Base-by-base conservation (phyloP, 2,797 vertebrate genomes). In the Urosaurus nigricauda region DNA sequence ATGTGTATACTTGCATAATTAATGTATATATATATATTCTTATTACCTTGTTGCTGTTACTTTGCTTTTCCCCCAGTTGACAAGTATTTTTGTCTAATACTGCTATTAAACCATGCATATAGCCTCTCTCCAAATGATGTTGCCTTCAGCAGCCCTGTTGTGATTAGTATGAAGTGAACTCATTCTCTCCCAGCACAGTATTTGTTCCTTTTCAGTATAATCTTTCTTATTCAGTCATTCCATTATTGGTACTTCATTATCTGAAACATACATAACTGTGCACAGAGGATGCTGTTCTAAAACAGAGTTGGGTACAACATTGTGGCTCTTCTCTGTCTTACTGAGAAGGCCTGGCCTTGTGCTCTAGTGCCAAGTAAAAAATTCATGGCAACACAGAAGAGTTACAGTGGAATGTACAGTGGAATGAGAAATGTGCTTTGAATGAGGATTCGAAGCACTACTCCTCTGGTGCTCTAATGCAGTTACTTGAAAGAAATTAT, bases 281-380 rank as follows among this genome's bases (percentile, higher is more conserved):
- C 93, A 94, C 93, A 96, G 88, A 95, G 94, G 92, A 96, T 92
- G 92, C 91, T 43, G 3, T 75, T 60, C 56, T n/a, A n/a, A 63
- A 43, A 82, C 43, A 86, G 43, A 87, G 35, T 73, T 47, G 5
- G 35, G 5, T 63, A 26, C 58, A 78, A 63, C n/a, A 51, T 17
- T 35, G 47, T 29, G 60, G 2, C n/a, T 53, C 19, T 11, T 2
- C 26, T 71, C 21, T 19, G 29, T n/a, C 65, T 35, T 82, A 5
- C 3, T 29, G 37, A 63, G n/a, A 53, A 63, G 29, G 29, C 17
- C 63, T 35, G 21, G 71, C 40, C 43, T 58, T 58, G 32, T 53
- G 32, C n/a, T 56, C 26, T 73, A 73, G 43, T 29, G 47, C 17
- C 26, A 82, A 40, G 47, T 80, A 60, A 82, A 65, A 63, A 24